Conservation (phyloP, 2,888 invertebrate genomes). For the Scaptomyza reducta region DNA sequence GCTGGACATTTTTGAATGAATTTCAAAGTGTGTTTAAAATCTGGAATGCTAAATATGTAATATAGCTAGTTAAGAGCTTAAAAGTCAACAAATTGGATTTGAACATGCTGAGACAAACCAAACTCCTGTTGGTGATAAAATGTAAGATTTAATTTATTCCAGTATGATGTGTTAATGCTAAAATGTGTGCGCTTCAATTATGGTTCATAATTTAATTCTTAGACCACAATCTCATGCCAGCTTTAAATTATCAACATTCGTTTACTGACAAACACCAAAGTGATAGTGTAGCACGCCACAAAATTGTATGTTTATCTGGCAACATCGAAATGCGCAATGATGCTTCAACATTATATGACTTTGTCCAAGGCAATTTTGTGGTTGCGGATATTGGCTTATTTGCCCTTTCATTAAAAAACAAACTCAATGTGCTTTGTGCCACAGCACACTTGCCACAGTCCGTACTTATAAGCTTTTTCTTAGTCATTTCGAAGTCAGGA, state of each 20-base stretch:
- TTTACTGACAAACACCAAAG: background rate
- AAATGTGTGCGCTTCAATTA: background rate
- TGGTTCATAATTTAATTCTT: background rate
- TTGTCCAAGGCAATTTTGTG: slow-evolving; percentile 13
- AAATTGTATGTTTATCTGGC: background rate
- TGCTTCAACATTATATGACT: background rate
- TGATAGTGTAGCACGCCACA: background rate
- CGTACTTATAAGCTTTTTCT: slow-evolving; percentile 15
- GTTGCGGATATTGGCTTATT: slow-evolving; percentile 50
- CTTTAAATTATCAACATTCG: too few relatives aligned
- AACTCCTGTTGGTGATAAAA: background rate
- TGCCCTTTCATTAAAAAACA: slow-evolving; percentile 52
- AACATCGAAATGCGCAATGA: background rate
- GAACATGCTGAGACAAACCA: background rate
- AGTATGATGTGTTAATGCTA: too few relatives aligned
- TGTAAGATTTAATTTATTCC: background rate
- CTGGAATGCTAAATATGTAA: background rate
- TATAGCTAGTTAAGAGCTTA: background rate
- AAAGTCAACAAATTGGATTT: background rate
- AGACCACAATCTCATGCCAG: background rate
- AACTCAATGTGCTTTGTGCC: slow-evolving; percentile 35
- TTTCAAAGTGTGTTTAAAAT: background rate
- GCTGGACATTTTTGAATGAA: background rate
- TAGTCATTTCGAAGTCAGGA: slow-evolving; percentile 25
- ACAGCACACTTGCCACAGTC: background rate